Percentiles rank a stretch among this genome's conserved stretches.
phyloP scores from a whole-genome alignment of 2,888 invertebrate genomes.

The Creontiades dilutus region DNA sequence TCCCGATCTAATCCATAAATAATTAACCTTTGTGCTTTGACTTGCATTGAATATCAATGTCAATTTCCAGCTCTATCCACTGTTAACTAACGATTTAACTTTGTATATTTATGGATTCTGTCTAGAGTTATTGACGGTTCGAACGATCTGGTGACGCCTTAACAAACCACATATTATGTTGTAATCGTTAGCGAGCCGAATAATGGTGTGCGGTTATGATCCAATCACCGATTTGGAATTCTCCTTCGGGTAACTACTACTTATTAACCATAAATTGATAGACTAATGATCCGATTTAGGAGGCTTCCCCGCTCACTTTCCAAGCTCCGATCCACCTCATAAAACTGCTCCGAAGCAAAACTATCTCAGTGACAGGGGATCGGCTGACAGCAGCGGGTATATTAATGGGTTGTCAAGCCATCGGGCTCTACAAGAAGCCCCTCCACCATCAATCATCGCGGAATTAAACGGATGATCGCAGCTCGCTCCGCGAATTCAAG shows the following conservation, averaged over 20 bases:
- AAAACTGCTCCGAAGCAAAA: background rate
- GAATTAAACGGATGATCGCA: slow-evolving; percentile 55
- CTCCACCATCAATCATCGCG: slow-evolving; percentile 46
- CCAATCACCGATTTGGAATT: no score
- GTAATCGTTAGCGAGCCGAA: no score
- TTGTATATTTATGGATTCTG: no score
- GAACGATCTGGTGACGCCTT: no score
- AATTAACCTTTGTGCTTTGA: no score
- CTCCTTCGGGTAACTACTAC: background rate
- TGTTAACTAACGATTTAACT: no score
- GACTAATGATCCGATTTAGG: background rate
- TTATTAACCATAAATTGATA: background rate
- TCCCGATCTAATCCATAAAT: no score
- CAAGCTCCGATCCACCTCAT: background rate
- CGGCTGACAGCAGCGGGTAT: background rate
- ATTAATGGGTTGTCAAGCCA: slow-evolving; percentile 20
- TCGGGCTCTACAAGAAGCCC: background rate
- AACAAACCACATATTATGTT: no score
- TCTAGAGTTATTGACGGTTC: no score
- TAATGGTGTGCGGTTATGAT: no score
- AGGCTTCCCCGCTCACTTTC: background rate
- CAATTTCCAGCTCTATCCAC: no score
- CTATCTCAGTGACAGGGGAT: background rate
- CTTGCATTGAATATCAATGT: no score
- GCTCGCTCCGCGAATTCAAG: slow-evolving; percentile 21